phyloP scores from a whole-genome alignment of 2,888 invertebrate species.

The Leptothorax acervorum region DNA sequence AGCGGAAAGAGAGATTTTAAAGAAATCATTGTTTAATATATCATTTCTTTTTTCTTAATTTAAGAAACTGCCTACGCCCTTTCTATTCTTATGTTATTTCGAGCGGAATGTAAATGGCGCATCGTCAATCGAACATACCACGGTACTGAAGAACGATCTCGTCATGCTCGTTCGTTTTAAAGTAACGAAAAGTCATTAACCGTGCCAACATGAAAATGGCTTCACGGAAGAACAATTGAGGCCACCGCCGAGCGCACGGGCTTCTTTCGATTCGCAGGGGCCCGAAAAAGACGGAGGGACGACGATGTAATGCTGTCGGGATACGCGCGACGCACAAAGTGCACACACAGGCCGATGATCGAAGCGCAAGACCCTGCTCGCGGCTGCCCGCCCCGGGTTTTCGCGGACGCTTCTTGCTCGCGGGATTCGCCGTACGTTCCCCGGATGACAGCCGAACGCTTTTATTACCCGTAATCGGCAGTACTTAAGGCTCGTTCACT shows the following conservation, averaged over 20 bases:
- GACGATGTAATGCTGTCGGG: slow-evolving; percentile 52
- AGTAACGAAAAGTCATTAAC: slow-evolving; percentile 68
- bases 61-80: background rate
- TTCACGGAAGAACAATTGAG: slow-evolving; percentile 76
- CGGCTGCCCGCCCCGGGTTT: slow-evolving; percentile 40
- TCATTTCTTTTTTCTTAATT: background rate
- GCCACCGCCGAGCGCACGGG: slow-evolving; percentile 65
- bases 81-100: background rate
- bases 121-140: background rate
- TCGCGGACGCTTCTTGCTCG: slow-evolving; percentile 73
- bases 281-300: slow-evolving; percentile 67
- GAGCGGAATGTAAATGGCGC: slow-evolving; percentile 26
- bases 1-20: background rate
- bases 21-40: background rate
- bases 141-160: background rate
- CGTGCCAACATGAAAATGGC: slow-evolving; percentile 78
- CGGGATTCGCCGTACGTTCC: slow-evolving; percentile 79
- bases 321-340: slow-evolving; percentile 53
- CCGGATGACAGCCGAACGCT: slow-evolving; percentile 82
- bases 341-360: slow-evolving; percentile 61
- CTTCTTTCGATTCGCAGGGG: slow-evolving; percentile 2
- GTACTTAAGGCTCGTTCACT: slow-evolving; percentile 77
- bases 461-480: slow-evolving; percentile 83
- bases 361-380: slow-evolving; percentile 46
- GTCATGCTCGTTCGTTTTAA: slow-evolving; percentile 8